phyloP scores from a whole-genome alignment of 2,113 vertebrate genomes.

The Odontophorus gujanensis region DNA sequence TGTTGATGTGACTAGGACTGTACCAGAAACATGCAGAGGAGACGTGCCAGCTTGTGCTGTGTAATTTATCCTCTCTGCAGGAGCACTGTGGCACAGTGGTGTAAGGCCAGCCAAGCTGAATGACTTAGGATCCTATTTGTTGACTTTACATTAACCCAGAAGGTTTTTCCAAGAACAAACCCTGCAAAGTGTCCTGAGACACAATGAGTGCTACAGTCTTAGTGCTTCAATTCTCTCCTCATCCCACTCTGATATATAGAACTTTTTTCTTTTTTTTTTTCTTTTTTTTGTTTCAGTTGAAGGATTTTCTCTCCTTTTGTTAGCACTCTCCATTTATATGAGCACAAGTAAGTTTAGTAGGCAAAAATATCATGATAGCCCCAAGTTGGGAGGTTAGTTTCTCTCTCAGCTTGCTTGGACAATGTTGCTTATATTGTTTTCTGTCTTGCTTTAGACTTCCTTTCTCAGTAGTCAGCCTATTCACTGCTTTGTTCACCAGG shows the following conservation, averaged over 20 bases:
- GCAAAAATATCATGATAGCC: background rate
- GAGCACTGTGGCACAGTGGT: background rate
- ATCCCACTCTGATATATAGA: background rate
- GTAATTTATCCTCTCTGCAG: background rate
- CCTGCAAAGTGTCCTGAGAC: background rate
- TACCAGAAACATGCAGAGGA: background rate
- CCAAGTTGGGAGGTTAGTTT: background rate
- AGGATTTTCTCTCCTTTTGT: background rate
- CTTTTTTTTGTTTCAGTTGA: background rate
- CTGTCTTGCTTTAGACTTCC: background rate
- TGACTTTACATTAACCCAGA: background rate
- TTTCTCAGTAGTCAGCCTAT: background rate
- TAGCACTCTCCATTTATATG: fast-evolving
- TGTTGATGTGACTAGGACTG: background rate
- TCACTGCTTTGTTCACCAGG: background rate
- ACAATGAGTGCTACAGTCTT: background rate
- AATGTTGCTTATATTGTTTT: background rate
- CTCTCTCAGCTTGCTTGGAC: background rate
- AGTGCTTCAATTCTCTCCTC: background rate
- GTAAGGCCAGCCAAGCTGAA: background rate
- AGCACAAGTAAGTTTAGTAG: background rate
- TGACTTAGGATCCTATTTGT: background rate
- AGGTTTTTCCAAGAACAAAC: background rate
- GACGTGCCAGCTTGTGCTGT: background rate
- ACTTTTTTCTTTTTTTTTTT: background rate